Evolutionary conservation across 23 tunicate genomes (phyloP), one percentile per base, ranked within the genome.

Genomic region (Halocynthia aurantium): DNA sequence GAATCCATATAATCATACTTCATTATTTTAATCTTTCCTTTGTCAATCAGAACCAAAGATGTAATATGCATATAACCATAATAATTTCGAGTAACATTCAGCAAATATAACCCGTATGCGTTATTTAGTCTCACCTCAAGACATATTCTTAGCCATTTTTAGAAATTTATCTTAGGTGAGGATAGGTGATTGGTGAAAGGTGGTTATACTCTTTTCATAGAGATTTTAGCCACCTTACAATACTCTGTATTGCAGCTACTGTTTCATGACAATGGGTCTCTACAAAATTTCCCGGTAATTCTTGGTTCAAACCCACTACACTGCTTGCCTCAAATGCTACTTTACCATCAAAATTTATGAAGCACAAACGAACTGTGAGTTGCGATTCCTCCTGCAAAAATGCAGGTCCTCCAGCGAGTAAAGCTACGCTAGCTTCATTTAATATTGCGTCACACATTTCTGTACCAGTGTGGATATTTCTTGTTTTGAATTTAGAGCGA

Each of bases 371-470:
- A 58, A 86, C 90, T 6, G 99, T 95, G 0, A 95, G 81, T 10
- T 75, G 75, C 22, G 73, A 76, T 7, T 40, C 70, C 44, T 70
- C 54, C 50, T 91, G 87, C 53, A 95, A 79, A 55, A 84, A 95
- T 6, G 85, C 79, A 18, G 99, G 99, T 8, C 99, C 99, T 7
- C 96, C 99, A 40, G 99, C 85, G 87, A 95, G 95, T 57, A 95
- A 52, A 8, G 94, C 93, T 12, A 94, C 95, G 8, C 65, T 78
- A 52, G 84, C 78, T 56, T 94, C 98, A 17, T 88, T 60, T 22
- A 94, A 63, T 8, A 94, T 56, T 6, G 83, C 78, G 49, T 80
- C 81, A 63, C 98, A 94, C 89, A 94, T 83, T 50, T 84, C 83
- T 50, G 50, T 77, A 20, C 99, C 96, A 52, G 96, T 88, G 51